These are phyloP conservation scores for Leptinotarsa haldemani DNA, from an alignment of 2,888 invertebrate genomes.

Conservation along the genomic window DNA sequence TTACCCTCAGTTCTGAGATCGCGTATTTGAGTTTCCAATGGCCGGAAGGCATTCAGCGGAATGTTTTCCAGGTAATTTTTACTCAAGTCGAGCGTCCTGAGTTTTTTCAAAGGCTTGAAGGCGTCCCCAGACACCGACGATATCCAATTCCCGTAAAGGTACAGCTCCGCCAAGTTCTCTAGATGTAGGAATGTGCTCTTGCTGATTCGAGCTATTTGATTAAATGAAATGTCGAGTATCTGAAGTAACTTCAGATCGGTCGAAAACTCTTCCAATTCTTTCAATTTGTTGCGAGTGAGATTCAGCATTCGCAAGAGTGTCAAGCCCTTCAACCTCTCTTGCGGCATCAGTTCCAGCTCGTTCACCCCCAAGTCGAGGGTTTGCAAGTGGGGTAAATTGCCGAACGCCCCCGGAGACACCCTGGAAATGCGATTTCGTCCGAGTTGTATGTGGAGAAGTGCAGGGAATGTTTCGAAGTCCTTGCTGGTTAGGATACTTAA, in stretches of 20 bases:
- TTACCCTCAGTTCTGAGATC: slow-evolving; percentile 85
- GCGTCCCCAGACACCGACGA: slow-evolving; percentile 81
- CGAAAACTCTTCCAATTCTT: slow-evolving; percentile 85
- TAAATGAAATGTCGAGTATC: slow-evolving; percentile 84
- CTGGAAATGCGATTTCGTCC: slow-evolving; percentile 80
- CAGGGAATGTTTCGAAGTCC: slow-evolving; percentile 87
- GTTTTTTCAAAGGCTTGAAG: slow-evolving; percentile 80
- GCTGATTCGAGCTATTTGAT: slow-evolving; percentile 82
- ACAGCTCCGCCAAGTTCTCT: slow-evolving; percentile 80
- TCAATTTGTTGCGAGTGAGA: slow-evolving; percentile 84
- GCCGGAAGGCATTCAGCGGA: slow-evolving; percentile 80
- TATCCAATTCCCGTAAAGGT: slow-evolving; percentile 86
- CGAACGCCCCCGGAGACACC: slow-evolving; percentile 87
- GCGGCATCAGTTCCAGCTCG: slow-evolving; percentile 84
- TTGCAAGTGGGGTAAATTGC: slow-evolving; percentile 79
- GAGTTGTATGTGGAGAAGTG: slow-evolving; percentile 79
- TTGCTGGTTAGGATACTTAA: slow-evolving; percentile 84
- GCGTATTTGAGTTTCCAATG: slow-evolving; percentile 85
- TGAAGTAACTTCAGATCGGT: slow-evolving; percentile 81
- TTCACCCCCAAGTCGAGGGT: slow-evolving; percentile 86
- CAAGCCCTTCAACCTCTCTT: slow-evolving; percentile 85
- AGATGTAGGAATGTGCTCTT: slow-evolving; percentile 82
- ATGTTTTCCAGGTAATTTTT: slow-evolving; percentile 86
- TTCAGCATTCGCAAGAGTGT: slow-evolving; percentile 80
- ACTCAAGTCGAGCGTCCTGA: slow-evolving; percentile 82